Percentiles rank a stretch among this genome's conserved stretches.
phyloP scores from a whole-genome alignment of 2,113 vertebrate genomes.

The Mus pahari region DNA sequence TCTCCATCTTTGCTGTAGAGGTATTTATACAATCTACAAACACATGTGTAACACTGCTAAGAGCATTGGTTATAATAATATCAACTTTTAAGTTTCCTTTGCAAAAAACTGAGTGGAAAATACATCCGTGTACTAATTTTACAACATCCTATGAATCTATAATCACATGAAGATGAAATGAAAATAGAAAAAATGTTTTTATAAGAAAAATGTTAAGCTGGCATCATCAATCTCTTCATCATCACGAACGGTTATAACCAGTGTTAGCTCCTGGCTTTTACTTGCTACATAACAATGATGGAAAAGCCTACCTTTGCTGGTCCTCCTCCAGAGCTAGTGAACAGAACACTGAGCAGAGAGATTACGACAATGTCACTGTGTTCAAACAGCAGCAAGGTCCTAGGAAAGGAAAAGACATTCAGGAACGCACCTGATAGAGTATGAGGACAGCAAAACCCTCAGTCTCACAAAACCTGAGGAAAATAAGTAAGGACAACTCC shows the following conservation, averaged over 20 bases:
- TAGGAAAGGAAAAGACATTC: constrained; percentile 80
- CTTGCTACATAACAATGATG: constrained; percentile 27
- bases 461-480: constrained; percentile 57
- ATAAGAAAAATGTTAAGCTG: constrained; percentile 47
- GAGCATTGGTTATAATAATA: not conserved
- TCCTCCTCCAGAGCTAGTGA: constrained; percentile 95
- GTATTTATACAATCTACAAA: not conserved
- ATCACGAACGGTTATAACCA: constrained; percentile 17
- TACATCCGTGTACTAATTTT: not conserved
- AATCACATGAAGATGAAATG: constrained; percentile 50
- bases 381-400: constrained; percentile 96
- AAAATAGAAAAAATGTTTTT: not conserved
- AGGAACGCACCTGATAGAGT: no score
- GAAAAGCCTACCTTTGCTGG: constrained; percentile 93
- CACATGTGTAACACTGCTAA: not conserved
- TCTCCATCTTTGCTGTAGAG: not conserved
- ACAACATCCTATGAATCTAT: constrained; percentile 30
- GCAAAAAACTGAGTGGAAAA: not conserved
- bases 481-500: constrained; percentile 15
- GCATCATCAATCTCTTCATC: not conserved
- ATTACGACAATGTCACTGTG: constrained; percentile 96
- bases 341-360: constrained; percentile 96
- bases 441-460: not conserved
- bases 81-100: not conserved
- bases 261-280: constrained; percentile 40